These are phyloP conservation scores for Podargus strigoides DNA, from an alignment of 2,797 vertebrate species.

Conservation along the genomic window DNA sequence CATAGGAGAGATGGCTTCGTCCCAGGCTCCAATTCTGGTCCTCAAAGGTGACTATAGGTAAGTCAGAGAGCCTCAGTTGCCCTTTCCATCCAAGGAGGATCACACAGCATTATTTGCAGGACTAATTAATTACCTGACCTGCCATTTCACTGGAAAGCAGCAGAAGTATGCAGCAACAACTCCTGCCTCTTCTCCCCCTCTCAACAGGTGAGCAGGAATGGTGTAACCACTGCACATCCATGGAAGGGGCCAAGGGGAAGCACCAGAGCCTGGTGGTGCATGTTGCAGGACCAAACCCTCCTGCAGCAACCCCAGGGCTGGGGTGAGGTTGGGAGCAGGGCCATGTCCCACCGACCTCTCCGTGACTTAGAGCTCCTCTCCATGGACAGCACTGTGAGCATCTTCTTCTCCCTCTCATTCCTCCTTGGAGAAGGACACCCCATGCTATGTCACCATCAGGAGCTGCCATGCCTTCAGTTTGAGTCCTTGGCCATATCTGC, in stretches of 20 bases:
- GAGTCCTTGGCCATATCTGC: background rate
- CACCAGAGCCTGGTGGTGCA: accelerated
- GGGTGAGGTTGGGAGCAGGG: background rate
- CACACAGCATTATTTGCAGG: background rate
- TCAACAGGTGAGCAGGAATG: accelerated
- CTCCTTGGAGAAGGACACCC: background rate
- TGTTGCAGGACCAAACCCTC: background rate
- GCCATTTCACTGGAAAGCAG: background rate
- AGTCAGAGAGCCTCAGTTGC: background rate
- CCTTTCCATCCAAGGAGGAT: background rate
- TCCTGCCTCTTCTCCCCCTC: background rate
- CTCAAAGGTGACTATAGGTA: background rate
- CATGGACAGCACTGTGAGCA: background rate
- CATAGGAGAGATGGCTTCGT: background rate
- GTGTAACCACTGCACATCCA: background rate
- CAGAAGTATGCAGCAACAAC: background rate
- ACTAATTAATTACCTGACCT: background rate
- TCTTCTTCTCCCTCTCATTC: background rate
- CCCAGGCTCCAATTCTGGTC: background rate
- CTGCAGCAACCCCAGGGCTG: background rate
- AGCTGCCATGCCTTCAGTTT: background rate
- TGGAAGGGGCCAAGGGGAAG: background rate
- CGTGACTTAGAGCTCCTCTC: background rate
- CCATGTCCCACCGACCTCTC: background rate
- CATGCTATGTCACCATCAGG: accelerated